phyloP scores from a whole-genome alignment of 2,888 invertebrate genomes.

The Drosophila birchii region DNA sequence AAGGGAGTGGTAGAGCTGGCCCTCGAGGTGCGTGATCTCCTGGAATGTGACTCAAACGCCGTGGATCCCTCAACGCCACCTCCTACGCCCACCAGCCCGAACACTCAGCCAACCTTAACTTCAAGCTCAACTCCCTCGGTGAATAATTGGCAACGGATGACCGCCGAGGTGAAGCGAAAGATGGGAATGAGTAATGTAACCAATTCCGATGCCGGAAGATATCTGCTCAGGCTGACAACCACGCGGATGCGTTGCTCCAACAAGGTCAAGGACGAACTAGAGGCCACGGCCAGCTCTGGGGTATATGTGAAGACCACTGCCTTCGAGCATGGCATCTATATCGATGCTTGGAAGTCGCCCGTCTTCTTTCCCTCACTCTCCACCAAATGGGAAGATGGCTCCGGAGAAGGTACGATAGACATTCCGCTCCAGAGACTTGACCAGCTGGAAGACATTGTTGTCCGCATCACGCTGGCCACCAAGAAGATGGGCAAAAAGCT shows the following conservation, averaged over 20 bases:
- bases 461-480: slow-evolving; percentile 83
- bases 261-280: slow-evolving; percentile 84
- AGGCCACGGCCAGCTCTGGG: slow-evolving; percentile 84
- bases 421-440: slow-evolving; percentile 79
- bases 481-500: slow-evolving; percentile 84
- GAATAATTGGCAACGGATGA: slow-evolving; percentile 79
- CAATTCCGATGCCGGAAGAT: slow-evolving; percentile 51
- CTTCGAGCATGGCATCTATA: slow-evolving; percentile 88
- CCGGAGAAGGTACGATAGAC: slow-evolving; percentile 75
- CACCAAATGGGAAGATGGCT: slow-evolving; percentile 88
- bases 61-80: slow-evolving; percentile 5
- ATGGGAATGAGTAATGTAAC: slow-evolving; percentile 76
- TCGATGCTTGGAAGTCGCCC: slow-evolving; percentile 89
- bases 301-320: slow-evolving; percentile 92
- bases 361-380: slow-evolving; percentile 90
- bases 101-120: neutral
- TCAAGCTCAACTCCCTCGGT: slow-evolving; percentile 8
- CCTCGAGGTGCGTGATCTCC: slow-evolving; percentile 82
- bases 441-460: slow-evolving; percentile 79
- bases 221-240: slow-evolving; percentile 80
- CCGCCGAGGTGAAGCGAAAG: slow-evolving; percentile 82
- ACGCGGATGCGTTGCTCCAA: slow-evolving; percentile 84
- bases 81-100: slow-evolving; percentile 2
- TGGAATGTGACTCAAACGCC: slow-evolving; percentile 39
- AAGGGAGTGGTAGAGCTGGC: slow-evolving; percentile 84